Evolutionary conservation across 2,113 vertebrate genomes (phyloP).

Genomic region (Saguinus imperator): DNA sequence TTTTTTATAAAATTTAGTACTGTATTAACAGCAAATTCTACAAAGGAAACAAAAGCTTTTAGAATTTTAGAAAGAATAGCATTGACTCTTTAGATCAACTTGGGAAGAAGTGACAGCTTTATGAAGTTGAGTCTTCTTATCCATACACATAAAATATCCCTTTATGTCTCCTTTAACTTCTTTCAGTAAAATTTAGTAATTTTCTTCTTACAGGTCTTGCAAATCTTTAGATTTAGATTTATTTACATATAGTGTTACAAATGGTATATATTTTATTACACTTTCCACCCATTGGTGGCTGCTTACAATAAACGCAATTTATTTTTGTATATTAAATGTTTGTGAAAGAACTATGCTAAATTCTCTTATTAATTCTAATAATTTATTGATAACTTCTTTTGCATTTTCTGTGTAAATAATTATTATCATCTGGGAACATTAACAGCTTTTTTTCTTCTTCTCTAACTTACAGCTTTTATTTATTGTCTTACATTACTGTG

Average conservation of each 20-base stretch:
- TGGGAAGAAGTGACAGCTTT: not conserved
- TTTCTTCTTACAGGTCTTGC: constrained; percentile 30
- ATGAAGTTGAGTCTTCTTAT: not conserved
- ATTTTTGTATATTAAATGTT: constrained; percentile 42
- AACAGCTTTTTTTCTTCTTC: not conserved
- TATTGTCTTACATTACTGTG: not conserved
- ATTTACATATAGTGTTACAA: constrained; percentile 34
- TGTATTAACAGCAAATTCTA: not conserved
- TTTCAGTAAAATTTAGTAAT: constrained; percentile 54
- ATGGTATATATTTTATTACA: constrained; percentile 3
- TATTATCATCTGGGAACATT: not conserved
- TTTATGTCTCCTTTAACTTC: constrained; percentile 43
- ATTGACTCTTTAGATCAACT: not conserved
- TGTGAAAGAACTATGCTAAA: constrained; percentile 30
- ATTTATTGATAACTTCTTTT: constrained; percentile 25
- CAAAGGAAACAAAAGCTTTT: not conserved
- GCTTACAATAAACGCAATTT: constrained; percentile 35
- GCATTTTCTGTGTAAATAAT: constrained; percentile 42
- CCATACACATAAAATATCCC: not conserved
- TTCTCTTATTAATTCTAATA: constrained; percentile 44
- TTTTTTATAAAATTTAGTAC: constrained; percentile 19
- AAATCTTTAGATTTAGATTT: constrained; percentile 42
- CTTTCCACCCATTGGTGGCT: not conserved
- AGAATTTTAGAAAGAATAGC: not conserved
- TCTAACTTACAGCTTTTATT: constrained; percentile 6